Evolutionary conservation across 2,113 vertebrate genomes (phyloP).

Genomic region (Nettapus auritus): DNA sequence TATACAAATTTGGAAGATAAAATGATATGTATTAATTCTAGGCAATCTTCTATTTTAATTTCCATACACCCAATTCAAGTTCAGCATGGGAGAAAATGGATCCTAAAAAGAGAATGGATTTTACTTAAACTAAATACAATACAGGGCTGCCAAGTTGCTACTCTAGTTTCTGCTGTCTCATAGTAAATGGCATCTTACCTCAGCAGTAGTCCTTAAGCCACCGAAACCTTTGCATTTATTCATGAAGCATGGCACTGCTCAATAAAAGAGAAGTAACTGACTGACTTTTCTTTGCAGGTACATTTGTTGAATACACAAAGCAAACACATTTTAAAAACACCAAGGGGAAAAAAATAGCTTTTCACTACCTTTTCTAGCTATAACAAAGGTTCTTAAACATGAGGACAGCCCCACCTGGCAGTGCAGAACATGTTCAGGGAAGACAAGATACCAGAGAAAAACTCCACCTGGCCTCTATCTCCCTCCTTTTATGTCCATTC

Average conservation of each 20-base stretch:
- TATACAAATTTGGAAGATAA: background rate
- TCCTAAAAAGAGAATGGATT: background rate
- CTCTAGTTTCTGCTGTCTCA: background rate
- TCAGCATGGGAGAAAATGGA: background rate
- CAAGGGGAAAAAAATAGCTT: background rate
- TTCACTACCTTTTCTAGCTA: background rate
- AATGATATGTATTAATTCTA: background rate
- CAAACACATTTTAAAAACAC: background rate
- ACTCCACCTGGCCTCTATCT: background rate
- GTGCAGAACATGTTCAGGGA: background rate
- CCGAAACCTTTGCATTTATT: background rate
- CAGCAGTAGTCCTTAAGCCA: background rate
- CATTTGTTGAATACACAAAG: background rate
- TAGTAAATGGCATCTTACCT: background rate
- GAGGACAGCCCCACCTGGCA: background rate
- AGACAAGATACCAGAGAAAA: background rate
- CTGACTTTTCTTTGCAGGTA: background rate
- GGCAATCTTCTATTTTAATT: background rate
- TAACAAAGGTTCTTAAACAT: background rate
- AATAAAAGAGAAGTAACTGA: background rate
- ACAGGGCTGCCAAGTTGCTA: accelerated
- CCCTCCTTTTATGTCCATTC: background rate
- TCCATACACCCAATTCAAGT: background rate
- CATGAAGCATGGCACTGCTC: background rate
- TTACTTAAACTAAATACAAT: background rate